Evolutionary conservation across 2,797 vertebrate species (phyloP).

Genomic region (Myotis planiceps): DNA sequence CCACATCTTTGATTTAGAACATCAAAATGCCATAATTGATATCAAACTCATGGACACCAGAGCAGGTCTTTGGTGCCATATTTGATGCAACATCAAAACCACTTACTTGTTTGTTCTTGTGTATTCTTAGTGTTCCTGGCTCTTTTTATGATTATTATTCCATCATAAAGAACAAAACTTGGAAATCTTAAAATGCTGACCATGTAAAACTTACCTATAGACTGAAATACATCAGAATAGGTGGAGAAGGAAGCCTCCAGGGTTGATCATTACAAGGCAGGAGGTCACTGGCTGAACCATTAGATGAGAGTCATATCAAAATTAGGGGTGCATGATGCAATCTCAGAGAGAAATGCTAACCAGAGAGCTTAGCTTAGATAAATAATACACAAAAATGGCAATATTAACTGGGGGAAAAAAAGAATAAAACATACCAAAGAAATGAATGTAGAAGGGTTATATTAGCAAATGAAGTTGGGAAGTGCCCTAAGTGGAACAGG

Average conservation of each 20-base stretch:
- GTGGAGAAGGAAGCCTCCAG: neutral
- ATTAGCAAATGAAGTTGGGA: neutral
- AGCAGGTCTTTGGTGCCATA: neutral
- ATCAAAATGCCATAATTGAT: conserved; percentile 49
- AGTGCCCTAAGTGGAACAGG: conserved; percentile 20
- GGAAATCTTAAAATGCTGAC: conserved; percentile 8
- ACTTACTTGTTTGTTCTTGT: conserved; percentile 4
- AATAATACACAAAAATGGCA: neutral
- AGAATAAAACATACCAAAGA: neutral
- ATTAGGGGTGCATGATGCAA: neutral
- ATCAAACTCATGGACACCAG: conserved; percentile 30
- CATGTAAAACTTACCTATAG: neutral
- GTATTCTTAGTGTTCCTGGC: neutral
- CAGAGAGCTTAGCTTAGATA: neutral
- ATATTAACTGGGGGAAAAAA: neutral
- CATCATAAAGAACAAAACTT: neutral
- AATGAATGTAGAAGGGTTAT: neutral
- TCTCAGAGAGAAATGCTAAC: neutral
- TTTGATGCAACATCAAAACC: conserved; percentile 37
- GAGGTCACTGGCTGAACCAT: neutral
- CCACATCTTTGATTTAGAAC: conserved; percentile 47
- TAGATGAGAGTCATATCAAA: neutral
- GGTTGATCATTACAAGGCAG: neutral
- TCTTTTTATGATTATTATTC: neutral
- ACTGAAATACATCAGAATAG: neutral